Conservation (phyloP, 2,797 vertebrate genomes). For the Girardinus metallicus region DNA sequence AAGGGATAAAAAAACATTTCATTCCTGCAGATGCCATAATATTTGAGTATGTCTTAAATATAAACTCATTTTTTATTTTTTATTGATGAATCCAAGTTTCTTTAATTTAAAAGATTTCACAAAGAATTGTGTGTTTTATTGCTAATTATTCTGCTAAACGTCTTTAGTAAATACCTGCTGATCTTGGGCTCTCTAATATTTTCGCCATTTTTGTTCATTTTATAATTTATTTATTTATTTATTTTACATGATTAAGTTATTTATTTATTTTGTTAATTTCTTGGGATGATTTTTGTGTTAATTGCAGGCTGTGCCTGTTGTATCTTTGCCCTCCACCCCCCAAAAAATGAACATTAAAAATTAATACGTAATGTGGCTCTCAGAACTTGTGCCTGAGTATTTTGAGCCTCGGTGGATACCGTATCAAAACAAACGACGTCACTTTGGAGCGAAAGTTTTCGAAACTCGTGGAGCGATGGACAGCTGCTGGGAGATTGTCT, state of each 20-base stretch:
- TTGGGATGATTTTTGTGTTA: not conserved
- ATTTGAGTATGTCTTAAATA: not conserved
- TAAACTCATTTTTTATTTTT: not conserved
- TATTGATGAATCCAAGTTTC: not conserved
- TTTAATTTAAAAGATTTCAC: not conserved
- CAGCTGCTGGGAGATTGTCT: fast-evolving
- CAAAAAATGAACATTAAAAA: not conserved
- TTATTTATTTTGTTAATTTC: not conserved
- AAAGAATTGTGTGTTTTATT: not conserved
- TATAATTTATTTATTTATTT: not conserved
- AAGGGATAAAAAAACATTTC: not conserved
- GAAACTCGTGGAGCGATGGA: conserved; percentile 28
- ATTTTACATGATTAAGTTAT: no score
- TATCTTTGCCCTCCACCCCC: no score
- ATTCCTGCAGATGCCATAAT: not conserved
- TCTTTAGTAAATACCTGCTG: not conserved
- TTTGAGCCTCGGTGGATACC: conserved; percentile 48
- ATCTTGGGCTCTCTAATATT: not conserved
- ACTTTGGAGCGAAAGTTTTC: conserved; percentile 47
- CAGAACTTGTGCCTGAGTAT: fast-evolving
- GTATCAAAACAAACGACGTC: conserved; percentile 68
- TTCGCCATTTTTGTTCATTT: not conserved
- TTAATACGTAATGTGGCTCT: not conserved
- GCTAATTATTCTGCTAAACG: not conserved
- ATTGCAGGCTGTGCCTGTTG: not conserved